A percentile compares a stretch with the other conserved stretches of the same genome.
These are phyloP conservation scores for Tragelaphus scriptus DNA, from an alignment of 2,113 vertebrate species.

Conservation along the genomic window DNA sequence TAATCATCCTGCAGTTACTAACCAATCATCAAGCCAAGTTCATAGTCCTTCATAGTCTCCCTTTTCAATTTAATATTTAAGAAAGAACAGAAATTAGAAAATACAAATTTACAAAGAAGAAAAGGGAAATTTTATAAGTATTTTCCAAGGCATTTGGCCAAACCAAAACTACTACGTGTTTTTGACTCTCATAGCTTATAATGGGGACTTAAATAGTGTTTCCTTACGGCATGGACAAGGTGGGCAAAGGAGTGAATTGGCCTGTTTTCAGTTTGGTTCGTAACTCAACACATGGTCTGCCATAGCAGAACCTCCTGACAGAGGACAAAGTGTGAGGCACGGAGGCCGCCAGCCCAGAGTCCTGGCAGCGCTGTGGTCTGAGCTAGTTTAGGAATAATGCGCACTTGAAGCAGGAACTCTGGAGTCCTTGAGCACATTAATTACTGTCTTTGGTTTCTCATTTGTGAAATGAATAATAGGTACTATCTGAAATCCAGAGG, in stretches of 20 bases:
- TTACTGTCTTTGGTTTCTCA: neutral
- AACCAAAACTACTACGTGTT: neutral
- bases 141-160: neutral
- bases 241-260: neutral
- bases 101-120: neutral
- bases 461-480: neutral
- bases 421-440: neutral
- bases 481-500: neutral
- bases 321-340: neutral
- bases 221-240: neutral
- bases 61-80: neutral
- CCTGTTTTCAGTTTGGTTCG: neutral
- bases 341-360: neutral
- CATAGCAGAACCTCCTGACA: neutral
- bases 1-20: neutral
- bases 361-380: neutral
- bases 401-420: neutral
- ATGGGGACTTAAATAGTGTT: neutral
- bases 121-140: neutral
- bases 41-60: neutral
- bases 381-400: neutral
- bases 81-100: neutral
- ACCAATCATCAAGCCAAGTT: neutral
- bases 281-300: neutral
- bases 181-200: neutral